Conservation (phyloP, 2,888 invertebrate genomes). For the Sturmia bella region DNA sequence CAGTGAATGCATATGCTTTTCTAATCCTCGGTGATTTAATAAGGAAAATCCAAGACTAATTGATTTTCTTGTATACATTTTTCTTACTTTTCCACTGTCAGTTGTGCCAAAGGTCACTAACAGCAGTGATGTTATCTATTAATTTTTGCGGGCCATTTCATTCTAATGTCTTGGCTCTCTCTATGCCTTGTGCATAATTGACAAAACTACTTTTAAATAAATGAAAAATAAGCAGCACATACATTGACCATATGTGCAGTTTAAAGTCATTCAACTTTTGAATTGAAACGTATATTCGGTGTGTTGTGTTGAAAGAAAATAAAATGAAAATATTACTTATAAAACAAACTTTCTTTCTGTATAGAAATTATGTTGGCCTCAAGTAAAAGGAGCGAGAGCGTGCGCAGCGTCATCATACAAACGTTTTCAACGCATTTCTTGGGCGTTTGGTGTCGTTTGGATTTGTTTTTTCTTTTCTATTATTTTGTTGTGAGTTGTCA, state of each 20-base stretch:
- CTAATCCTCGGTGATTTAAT: too few relatives aligned
- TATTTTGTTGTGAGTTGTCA: conserved; percentile 14
- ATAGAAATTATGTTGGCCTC: conserved; percentile 52
- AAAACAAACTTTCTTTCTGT: conserved; percentile 50
- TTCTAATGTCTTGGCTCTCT: too few relatives aligned
- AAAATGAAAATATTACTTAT: conserved; percentile 31
- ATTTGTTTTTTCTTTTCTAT: conserved; percentile 14
- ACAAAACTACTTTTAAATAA: not conserved
- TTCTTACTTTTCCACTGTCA: too few relatives aligned
- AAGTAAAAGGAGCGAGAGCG: conserved; percentile 65
- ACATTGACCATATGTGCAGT: conserved; percentile 43
- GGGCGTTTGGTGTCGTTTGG: conserved; percentile 31
- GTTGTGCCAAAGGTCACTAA: too few relatives aligned
- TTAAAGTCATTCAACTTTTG: conserved; percentile 65
- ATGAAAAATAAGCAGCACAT: not conserved
- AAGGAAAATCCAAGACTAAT: too few relatives aligned
- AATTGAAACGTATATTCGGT: conserved; percentile 19
- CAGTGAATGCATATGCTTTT: too few relatives aligned
- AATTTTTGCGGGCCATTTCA: too few relatives aligned
- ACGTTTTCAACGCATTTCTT: conserved; percentile 48
- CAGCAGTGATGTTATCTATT: too few relatives aligned
- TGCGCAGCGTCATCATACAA: conserved; percentile 14
- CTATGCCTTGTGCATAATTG: not conserved
- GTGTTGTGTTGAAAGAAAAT: not conserved
- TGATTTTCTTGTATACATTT: too few relatives aligned